Conservation (phyloP, 2,113 vertebrate species). For the Oreotrochilus melanogaster region DNA sequence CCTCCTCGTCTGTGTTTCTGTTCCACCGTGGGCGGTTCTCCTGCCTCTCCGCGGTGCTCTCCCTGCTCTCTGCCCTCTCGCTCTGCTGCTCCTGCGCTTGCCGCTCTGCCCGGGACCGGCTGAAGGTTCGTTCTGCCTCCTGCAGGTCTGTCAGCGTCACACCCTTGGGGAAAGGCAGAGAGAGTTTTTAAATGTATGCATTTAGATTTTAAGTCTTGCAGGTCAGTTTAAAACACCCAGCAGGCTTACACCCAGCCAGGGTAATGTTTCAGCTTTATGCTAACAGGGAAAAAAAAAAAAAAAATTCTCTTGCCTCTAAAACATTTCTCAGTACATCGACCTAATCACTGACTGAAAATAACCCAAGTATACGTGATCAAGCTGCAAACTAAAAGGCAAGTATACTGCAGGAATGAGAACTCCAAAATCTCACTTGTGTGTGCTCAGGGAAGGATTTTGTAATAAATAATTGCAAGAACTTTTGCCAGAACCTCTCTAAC, state of each 20-base stretch:
- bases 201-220: not conserved
- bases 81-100: slow-evolving; percentile 75
- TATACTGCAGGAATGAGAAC: not conserved
- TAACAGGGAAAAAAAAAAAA: not conserved
- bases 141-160: slow-evolving; percentile 91
- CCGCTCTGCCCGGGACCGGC: slow-evolving; percentile 77
- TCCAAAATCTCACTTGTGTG: not conserved
- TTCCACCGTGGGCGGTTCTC: slow-evolving; percentile 46
- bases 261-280: not conserved
- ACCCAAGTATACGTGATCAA: not conserved
- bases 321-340: not conserved
- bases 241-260: not conserved
- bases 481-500: not conserved
- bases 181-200: rapidly evolving
- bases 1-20: slow-evolving; percentile 77
- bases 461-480: not conserved
- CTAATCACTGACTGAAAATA: not conserved
- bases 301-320: not conserved
- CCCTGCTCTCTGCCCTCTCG: slow-evolving; percentile 1
- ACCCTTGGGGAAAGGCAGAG: slow-evolving; percentile 74
- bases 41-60: slow-evolving; percentile 26
- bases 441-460: not conserved
- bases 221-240: not conserved
- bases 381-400: not conserved
- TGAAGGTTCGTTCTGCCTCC: slow-evolving; percentile 87